Percentiles rank a stretch among this genome's conserved stretches.
These are phyloP conservation scores for Antitype chi DNA, from an alignment of 2,888 invertebrate genomes.

Conservation along the genomic window DNA sequence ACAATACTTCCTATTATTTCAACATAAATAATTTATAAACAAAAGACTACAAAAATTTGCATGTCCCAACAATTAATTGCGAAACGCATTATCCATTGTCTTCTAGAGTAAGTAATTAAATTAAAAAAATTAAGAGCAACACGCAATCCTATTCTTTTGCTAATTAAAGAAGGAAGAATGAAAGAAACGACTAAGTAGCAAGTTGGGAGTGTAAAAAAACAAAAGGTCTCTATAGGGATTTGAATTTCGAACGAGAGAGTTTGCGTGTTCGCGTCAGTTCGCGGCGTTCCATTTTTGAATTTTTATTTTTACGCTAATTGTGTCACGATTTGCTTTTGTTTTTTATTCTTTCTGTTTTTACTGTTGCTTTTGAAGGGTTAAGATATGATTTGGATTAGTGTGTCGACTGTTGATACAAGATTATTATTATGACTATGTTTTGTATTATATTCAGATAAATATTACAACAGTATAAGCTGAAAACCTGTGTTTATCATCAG, in stretches of 20 bases:
- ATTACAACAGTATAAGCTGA: background rate
- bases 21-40: constrained; percentile 64
- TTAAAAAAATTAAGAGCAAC: constrained; percentile 87
- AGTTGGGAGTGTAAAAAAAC: constrained; percentile 85
- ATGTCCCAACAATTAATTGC: constrained; percentile 84
- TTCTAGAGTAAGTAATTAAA: constrained; percentile 85
- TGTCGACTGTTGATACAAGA: background rate
- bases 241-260: constrained; percentile 85
- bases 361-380: constrained; percentile 54
- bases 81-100: constrained; percentile 87
- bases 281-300: constrained; percentile 82
- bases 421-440: constrained; percentile 10
- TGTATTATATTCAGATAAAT: background rate
- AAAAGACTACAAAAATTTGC: constrained; percentile 80
- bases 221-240: constrained; percentile 81
- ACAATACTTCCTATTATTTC: constrained; percentile 66
- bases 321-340: constrained; percentile 70
- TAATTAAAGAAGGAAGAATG: constrained; percentile 89
- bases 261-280: constrained; percentile 86
- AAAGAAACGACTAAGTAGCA: constrained; percentile 88
- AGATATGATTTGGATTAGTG: constrained; percentile 42
- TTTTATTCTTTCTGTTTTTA: constrained; percentile 64
- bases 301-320: constrained; percentile 74
- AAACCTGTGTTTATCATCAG: background rate
- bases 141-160: constrained; percentile 88